Conservation (phyloP, 1,140 invertebrate species). For the Trichoplusia ni region DNA sequence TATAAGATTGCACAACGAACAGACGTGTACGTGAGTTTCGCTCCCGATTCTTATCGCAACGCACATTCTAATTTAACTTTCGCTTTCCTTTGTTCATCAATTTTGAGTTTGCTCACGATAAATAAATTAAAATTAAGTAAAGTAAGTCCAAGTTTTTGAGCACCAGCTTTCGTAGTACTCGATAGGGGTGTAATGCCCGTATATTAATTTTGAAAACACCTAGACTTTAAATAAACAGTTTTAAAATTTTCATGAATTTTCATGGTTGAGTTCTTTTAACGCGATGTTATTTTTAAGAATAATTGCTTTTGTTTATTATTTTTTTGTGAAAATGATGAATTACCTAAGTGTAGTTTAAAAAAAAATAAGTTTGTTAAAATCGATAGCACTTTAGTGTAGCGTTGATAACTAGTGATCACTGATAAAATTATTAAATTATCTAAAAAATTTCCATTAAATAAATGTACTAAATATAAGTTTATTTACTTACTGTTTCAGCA, state of each 20-base stretch:
- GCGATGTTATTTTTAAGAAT: not conserved
- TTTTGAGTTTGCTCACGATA: not conserved
- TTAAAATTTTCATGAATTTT: slow-evolving; percentile 1
- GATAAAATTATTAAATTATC: no score
- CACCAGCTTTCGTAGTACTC: no score
- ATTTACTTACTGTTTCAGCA: no score
- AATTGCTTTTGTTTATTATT: not conserved
- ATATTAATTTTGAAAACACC: not conserved
- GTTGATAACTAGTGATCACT: no score
- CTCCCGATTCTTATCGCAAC: no score
- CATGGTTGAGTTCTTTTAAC: slow-evolving; percentile 6
- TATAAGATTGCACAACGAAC: not conserved
- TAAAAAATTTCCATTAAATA: no score
- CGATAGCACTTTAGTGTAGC: no score
- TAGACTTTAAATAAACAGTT: not conserved
- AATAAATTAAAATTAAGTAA: not conserved
- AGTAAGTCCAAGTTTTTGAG: no score
- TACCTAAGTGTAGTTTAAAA: not conserved
- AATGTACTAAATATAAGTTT: no score
- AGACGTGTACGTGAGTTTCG: not conserved
- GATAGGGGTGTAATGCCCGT: not conserved
- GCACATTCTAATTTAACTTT: no score
- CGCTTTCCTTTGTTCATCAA: no score
- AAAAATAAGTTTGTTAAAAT: no score
- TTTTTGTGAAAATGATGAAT: not conserved